These are phyloP conservation scores for Gopherus flavomarginatus DNA, from an alignment of 2,113 vertebrate species.

Conservation along the genomic window DNA sequence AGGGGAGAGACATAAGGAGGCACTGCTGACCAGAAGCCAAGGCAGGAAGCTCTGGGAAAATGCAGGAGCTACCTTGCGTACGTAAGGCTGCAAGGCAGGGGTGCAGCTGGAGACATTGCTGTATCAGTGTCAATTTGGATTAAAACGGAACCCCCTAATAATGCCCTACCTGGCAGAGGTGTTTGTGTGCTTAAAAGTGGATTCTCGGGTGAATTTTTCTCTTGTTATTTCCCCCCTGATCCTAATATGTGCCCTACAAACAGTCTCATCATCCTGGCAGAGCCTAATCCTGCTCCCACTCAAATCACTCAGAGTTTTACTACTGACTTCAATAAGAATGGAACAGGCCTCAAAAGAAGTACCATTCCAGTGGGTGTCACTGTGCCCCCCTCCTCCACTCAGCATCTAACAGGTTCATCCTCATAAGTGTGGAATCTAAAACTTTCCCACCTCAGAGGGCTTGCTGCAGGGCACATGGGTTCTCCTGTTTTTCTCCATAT, in stretches of 20 bases:
- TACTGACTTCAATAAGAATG: neutral
- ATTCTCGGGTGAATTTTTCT: neutral
- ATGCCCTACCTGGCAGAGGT: neutral
- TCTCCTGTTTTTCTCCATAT: neutral
- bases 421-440: neutral
- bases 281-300: neutral
- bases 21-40: neutral
- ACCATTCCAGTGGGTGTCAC: neutral
- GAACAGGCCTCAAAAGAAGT: neutral
- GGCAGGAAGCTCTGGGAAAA: neutral
- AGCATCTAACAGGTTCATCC: neutral
- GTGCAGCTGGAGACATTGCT: neutral
- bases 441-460: accelerated
- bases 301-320: neutral
- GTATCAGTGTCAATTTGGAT: neutral
- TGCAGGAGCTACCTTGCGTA: neutral
- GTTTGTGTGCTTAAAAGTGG: neutral
- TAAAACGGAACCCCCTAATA: neutral
- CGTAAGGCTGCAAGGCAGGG: neutral
- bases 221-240: neutral
- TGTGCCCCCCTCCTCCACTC: neutral
- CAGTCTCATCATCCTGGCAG: neutral
- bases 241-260: neutral
- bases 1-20: neutral
- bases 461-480: accelerated